A percentile compares a stretch with the other conserved stretches of the same genome.
Evolutionary conservation across 1,140 invertebrate species (phyloP).

Genomic region (Planococcus citri): DNA sequence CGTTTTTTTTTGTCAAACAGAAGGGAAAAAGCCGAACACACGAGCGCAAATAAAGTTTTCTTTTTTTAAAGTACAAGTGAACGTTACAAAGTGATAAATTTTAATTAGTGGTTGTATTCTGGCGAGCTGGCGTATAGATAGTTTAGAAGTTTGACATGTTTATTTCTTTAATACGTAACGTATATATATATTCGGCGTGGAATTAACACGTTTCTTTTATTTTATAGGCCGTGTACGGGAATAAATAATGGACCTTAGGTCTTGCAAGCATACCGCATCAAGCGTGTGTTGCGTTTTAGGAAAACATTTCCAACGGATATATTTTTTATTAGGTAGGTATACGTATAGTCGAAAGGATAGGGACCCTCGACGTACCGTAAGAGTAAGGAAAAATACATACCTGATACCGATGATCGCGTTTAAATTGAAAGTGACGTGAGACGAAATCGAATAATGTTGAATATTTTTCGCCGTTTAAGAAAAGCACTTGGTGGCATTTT

Average conservation of each 20-base stretch:
- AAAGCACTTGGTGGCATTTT: neutral
- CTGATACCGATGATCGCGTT: neutral
- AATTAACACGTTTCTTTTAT: slow-evolving; percentile 2
- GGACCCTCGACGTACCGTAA: neutral
- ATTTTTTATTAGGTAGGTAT: neutral
- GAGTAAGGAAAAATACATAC: too few relatives aligned
- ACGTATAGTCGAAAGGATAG: too few relatives aligned
- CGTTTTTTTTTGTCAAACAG: too few relatives aligned
- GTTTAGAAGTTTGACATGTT: neutral
- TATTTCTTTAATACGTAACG: neutral
- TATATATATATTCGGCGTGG: neutral
- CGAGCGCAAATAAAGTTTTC: too few relatives aligned
- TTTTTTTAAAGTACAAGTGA: too few relatives aligned
- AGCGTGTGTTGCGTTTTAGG: neutral
- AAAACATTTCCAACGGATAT: too few relatives aligned
- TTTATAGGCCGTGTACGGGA: neutral
- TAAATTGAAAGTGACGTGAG: neutral
- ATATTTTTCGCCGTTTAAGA: neutral
- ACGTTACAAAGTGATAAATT: neutral
- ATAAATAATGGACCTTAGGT: neutral
- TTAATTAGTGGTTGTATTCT: neutral
- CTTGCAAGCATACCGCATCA: neutral
- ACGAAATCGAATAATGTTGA: neutral
- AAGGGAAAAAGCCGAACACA: too few relatives aligned
- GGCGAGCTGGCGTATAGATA: neutral